Evolutionary conservation across 2,888 invertebrate genomes (phyloP).

Genomic region (Eutolmus rufibarbis): DNA sequence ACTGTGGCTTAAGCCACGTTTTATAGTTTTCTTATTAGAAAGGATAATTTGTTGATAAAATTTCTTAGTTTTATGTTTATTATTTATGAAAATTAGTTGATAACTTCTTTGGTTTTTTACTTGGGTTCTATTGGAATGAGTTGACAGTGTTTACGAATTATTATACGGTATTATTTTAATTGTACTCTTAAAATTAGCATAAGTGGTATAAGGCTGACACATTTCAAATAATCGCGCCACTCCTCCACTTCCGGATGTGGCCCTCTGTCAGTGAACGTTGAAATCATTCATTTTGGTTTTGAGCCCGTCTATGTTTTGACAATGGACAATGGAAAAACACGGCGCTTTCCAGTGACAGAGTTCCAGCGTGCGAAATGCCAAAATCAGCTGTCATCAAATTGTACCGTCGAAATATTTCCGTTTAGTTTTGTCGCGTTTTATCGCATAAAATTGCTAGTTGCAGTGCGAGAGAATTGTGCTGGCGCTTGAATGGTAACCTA

Average conservation of each 20-base stretch:
- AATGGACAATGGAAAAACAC: not conserved
- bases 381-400: constrained; percentile 17
- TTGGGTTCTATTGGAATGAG: too few relatives aligned
- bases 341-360: not conserved
- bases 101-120: too few relatives aligned
- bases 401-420: not conserved
- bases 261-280: not conserved
- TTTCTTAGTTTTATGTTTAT: too few relatives aligned
- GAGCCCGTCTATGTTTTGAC: not conserved
- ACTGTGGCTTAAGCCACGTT: too few relatives aligned
- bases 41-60: too few relatives aligned
- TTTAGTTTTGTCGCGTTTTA: not conserved
- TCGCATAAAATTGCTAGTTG: not conserved
- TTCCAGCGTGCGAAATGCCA: constrained; percentile 23
- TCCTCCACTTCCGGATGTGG: not conserved
- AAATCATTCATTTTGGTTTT: not conserved
- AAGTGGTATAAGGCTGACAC: too few relatives aligned
- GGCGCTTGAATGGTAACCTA: not conserved
- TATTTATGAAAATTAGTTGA: too few relatives aligned
- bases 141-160: too few relatives aligned
- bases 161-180: too few relatives aligned
- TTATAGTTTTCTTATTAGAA: too few relatives aligned
- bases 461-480: not conserved
- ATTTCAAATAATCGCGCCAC: not conserved
- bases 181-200: too few relatives aligned